Evolutionary conservation across 2,888 invertebrate species (phyloP).

Genomic region (Dicyrtomina minuta): DNA sequence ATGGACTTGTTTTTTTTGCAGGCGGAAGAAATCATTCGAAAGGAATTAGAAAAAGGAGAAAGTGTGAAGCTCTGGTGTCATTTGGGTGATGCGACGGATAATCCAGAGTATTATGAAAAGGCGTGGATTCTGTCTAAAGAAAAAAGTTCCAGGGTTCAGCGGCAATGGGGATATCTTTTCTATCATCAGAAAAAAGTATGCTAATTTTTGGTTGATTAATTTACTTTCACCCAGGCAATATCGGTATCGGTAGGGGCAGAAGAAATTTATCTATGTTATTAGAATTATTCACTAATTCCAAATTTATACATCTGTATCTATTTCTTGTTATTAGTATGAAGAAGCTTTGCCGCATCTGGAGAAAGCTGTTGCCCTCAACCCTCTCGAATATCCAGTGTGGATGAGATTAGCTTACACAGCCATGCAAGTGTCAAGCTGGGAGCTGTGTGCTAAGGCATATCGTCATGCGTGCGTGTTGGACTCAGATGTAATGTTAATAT

Average conservation of each 20-base stretch:
- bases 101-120: conserved; percentile 75
- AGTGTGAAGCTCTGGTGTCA: conserved; percentile 85
- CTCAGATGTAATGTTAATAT: conserved; percentile 65
- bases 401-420: conserved; percentile 82
- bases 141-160: conserved; percentile 79
- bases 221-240: too few relatives aligned
- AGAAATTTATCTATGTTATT: too few relatives aligned
- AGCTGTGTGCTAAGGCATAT: conserved; percentile 79
- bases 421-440: conserved; percentile 75
- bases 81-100: conserved; percentile 80
- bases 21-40: conserved; percentile 84
- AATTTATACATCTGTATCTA: too few relatives aligned
- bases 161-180: conserved; percentile 82
- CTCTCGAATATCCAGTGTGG: conserved; percentile 84
- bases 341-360: conserved; percentile 79
- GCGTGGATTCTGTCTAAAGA: conserved; percentile 87
- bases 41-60: conserved; percentile 73
- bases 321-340: conserved; percentile 63
- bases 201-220: background rate
- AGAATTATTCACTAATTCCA: too few relatives aligned
- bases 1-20: too few relatives aligned
- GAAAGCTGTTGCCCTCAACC: conserved; percentile 79
- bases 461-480: conserved; percentile 84
- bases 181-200: conserved; percentile 67
- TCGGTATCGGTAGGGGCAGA: too few relatives aligned